Conservation (phyloP, 2,113 vertebrate genomes). For the Spea multiplicata region DNA sequence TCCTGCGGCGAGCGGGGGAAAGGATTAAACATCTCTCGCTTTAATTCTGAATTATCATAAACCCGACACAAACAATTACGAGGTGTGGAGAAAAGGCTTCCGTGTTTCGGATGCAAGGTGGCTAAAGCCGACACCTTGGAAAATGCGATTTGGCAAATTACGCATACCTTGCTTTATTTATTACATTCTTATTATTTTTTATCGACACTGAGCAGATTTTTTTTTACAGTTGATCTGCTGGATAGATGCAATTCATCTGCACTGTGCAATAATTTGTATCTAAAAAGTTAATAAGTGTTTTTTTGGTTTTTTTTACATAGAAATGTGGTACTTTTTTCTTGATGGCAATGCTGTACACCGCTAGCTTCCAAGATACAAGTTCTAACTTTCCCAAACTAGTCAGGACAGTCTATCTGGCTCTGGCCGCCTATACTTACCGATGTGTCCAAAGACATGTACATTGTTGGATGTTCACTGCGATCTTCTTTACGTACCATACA, state of each 20-base stretch:
- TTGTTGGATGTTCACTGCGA: too few relatives aligned
- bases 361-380: too few relatives aligned
- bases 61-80: slow-evolving; percentile 51
- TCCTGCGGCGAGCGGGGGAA: slow-evolving; percentile 45
- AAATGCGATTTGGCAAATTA: slow-evolving; percentile 47
- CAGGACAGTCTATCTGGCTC: too few relatives aligned
- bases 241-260: slow-evolving; percentile 1
- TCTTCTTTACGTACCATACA: too few relatives aligned
- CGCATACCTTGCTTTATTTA: slow-evolving; percentile 15
- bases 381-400: too few relatives aligned
- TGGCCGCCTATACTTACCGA: too few relatives aligned
- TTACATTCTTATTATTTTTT: background rate
- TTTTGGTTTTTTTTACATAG: too few relatives aligned
- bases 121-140: slow-evolving; percentile 45
- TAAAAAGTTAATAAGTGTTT: too few relatives aligned
- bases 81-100: slow-evolving; percentile 45
- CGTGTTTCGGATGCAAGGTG: slow-evolving; percentile 34
- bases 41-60: slow-evolving; percentile 15
- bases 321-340: too few relatives aligned
- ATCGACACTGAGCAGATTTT: background rate
- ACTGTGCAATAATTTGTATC: too few relatives aligned
- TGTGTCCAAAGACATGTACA: too few relatives aligned
- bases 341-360: too few relatives aligned
- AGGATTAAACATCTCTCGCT: slow-evolving; percentile 46
- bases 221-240: slow-evolving; percentile 2